Evolutionary conservation across 2,113 vertebrate species (phyloP).

Genomic region (Cariama cristata): DNA sequence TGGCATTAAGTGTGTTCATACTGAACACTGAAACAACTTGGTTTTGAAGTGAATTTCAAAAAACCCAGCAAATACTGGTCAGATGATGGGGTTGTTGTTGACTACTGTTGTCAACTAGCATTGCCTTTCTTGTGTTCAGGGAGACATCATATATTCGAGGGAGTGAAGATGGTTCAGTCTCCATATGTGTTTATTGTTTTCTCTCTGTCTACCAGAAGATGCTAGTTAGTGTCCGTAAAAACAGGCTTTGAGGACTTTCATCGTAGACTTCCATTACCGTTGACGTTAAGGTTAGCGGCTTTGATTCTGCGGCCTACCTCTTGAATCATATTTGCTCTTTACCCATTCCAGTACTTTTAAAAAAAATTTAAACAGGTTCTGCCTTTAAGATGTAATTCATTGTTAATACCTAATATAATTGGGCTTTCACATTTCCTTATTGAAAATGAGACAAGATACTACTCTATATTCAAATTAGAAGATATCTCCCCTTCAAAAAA

Average conservation of each 20-base stretch:
- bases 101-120: neutral
- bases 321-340: neutral
- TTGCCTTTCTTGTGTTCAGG: neutral
- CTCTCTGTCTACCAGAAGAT: neutral
- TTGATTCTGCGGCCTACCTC: neutral
- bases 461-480: accelerated
- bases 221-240: neutral
- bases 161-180: neutral
- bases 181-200: neutral
- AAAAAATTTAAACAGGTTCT: neutral
- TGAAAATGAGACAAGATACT: neutral
- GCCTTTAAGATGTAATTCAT: neutral
- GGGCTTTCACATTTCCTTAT: neutral
- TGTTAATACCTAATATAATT: neutral
- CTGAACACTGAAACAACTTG: neutral
- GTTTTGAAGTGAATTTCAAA: neutral
- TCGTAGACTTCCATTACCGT: neutral
- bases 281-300: accelerated
- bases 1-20: neutral
- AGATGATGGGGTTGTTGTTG: accelerated
- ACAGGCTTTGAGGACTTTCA: neutral
- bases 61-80: neutral
- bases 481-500: neutral
- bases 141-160: neutral
- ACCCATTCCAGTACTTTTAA: neutral